phyloP scores from a whole-genome alignment of 2,888 invertebrate species.

The Suillia variegata region DNA sequence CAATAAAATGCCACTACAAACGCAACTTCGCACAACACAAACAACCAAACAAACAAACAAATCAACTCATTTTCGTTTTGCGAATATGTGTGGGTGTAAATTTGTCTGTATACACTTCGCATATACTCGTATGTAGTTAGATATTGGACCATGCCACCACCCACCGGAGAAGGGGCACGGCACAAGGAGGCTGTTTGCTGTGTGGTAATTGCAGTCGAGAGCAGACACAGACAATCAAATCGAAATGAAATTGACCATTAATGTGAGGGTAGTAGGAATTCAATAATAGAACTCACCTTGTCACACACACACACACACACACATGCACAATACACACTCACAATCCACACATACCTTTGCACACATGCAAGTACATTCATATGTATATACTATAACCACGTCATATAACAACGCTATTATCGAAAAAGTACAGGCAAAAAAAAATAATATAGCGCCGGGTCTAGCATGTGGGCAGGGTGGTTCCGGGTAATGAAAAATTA shows the following conservation, averaged over 20 bases:
- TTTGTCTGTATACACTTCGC: too few relatives aligned
- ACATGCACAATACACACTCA: not conserved
- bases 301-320: not conserved
- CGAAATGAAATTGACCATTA: conserved; percentile 53
- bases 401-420: too few relatives aligned
- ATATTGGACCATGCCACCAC: too few relatives aligned
- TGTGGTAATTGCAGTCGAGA: conserved; percentile 13
- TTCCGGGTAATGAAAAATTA: too few relatives aligned
- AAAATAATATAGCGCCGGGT: too few relatives aligned
- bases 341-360: not conserved
- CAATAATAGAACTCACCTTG: not conserved
- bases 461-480: too few relatives aligned
- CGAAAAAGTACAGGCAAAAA: too few relatives aligned
- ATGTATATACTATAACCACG: too few relatives aligned
- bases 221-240: conserved; percentile 27
- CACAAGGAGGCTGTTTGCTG: not conserved
- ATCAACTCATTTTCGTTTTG: conserved; percentile 20
- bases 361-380: not conserved
- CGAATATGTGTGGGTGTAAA: too few relatives aligned
- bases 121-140: too few relatives aligned
- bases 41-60: conserved; percentile 13
- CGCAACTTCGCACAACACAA: not conserved
- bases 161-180: too few relatives aligned
- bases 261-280: conserved; percentile 28
- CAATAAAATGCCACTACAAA: conserved; percentile 1